Base-by-base conservation (phyloP, 2,113 vertebrate genomes). In the Brachypteracias leptosomus region DNA sequence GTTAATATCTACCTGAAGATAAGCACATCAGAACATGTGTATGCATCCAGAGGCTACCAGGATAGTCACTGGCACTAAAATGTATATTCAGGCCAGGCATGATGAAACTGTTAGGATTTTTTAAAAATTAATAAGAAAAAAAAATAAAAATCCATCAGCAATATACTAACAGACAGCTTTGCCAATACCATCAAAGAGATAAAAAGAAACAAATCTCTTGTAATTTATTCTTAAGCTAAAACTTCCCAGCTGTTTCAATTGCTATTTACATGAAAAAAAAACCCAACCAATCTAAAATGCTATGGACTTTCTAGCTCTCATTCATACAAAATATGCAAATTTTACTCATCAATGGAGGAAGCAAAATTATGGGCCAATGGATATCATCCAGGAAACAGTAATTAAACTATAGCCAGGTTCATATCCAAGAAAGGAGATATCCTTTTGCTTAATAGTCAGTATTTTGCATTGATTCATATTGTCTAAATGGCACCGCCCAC, bases 241-340 rank as follows among this genome's bases (percentile, higher is more conserved):
- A 90, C 33, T 84, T 90, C 75, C 80, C 94, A 89, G 76, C 47
- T 95, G 76, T 83, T 94, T 90, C 63, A 78, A 35, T 4, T 65
- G 55, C 33, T 74, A 73, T 57, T 86, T 83, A 70, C 55, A 33
- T 18, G 4, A 24, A 42, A 18, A 46, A 78, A 80, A 49, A 31
- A 61, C 3, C n/a, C n/a, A n/a, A n/a, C n/a, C n/a, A n/a, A n/a
- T n/a, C 36, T n/a, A 19, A 85, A 82, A 61, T 61, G 24, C 22
- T 57, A 79, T 5, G 12, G 29, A 73, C 20, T 17, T 88, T 58
- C 54, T 31, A 71, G 52, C 21, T 92, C 54, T 66, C 72, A 71
- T 88, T 88, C 67, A 51, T 31, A 12, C 55, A 65, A 88, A 95
- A 85, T 66, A 65, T 4, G 9, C 31, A 79, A 5, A 73, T 88